A percentile compares a stretch with the other conserved stretches of the same genome.
phyloP scores from a whole-genome alignment of 2,888 invertebrate genomes.

The Drosophila maculinotata region DNA sequence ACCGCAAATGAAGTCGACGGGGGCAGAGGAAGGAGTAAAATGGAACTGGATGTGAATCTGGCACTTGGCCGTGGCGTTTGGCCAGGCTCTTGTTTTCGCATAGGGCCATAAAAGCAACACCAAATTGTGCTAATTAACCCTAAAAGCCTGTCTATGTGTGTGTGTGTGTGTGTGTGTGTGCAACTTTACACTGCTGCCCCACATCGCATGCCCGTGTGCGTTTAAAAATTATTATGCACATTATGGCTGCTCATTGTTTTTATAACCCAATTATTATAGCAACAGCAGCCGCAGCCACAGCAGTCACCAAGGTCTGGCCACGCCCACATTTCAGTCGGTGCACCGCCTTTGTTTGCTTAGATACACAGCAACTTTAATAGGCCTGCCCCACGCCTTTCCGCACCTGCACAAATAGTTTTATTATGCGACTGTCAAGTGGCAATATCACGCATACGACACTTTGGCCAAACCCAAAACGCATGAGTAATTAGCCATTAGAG shows the following conservation, averaged over 20 bases:
- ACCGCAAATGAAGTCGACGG: constrained; percentile 74
- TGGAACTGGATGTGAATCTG: constrained; percentile 58
- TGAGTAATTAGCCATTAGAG: constrained; percentile 62
- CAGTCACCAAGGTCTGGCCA: neutral
- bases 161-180: constrained; percentile 35
- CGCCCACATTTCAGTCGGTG: neutral
- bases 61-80: constrained; percentile 66
- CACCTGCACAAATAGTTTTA: constrained; percentile 50
- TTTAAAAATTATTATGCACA: constrained; percentile 77
- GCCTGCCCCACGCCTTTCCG: neutral
- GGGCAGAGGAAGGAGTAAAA: neutral
- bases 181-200: constrained; percentile 24
- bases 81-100: constrained; percentile 75
- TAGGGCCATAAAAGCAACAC: constrained; percentile 74
- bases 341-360: constrained; percentile 17
- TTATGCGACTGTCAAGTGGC: constrained; percentile 57
- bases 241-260: constrained; percentile 76
- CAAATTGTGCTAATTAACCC: constrained; percentile 81
- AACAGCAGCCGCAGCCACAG: neutral
- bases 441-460: constrained; percentile 69
- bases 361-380: neutral
- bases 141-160: constrained; percentile 65
- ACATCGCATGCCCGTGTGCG: constrained; percentile 28
- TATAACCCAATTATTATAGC: constrained; percentile 71
- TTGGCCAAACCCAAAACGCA: constrained; percentile 21